phyloP scores from a whole-genome alignment of 2,888 invertebrate species.

The Drosophila helvetica region DNA sequence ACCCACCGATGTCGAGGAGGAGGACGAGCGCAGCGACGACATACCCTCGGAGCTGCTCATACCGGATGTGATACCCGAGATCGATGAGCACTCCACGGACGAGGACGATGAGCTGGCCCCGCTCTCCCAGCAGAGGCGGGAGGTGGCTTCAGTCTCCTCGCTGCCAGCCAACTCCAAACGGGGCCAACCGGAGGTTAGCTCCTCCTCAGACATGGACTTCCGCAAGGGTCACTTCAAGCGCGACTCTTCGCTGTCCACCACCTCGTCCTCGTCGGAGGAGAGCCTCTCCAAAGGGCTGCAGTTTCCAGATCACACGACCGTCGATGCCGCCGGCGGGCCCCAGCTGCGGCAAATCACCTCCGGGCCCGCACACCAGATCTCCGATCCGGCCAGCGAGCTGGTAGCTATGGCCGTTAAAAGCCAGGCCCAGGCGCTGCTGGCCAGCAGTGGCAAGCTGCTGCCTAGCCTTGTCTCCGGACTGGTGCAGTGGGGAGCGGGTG shows the following conservation, averaged over 20 bases:
- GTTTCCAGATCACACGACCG: conserved; percentile 79
- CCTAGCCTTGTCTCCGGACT: conserved; percentile 78
- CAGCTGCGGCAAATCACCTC: conserved; percentile 54
- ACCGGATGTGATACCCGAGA: conserved; percentile 83
- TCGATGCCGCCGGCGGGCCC: conserved; percentile 58
- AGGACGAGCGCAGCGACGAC: conserved; percentile 83
- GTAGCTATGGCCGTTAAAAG: conserved; percentile 55
- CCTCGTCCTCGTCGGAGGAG: conserved; percentile 83
- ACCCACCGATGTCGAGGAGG: conserved; percentile 63
- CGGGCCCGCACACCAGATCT: conserved; percentile 9
- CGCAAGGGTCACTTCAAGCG: conserved; percentile 82
- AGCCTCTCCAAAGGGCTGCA: conserved; percentile 82
- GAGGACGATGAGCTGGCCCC: conserved; percentile 79
- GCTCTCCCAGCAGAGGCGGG: conserved; percentile 31
- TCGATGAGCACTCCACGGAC: conserved; percentile 82
- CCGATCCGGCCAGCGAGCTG: conserved; percentile 44
- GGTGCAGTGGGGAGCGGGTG: conserved; percentile 71
- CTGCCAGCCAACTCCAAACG: neutral
- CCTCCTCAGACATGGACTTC: conserved; percentile 68
- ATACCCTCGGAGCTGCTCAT: conserved; percentile 83
- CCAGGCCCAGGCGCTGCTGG: conserved; percentile 68
- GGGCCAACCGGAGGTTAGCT: neutral
- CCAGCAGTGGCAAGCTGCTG: conserved; percentile 62
- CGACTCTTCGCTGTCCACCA: conserved; percentile 81
- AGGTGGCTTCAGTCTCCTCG: neutral